These are phyloP conservation scores for Drosophila orosa DNA, from an alignment of 1,140 invertebrate species.

Conservation along the genomic window DNA sequence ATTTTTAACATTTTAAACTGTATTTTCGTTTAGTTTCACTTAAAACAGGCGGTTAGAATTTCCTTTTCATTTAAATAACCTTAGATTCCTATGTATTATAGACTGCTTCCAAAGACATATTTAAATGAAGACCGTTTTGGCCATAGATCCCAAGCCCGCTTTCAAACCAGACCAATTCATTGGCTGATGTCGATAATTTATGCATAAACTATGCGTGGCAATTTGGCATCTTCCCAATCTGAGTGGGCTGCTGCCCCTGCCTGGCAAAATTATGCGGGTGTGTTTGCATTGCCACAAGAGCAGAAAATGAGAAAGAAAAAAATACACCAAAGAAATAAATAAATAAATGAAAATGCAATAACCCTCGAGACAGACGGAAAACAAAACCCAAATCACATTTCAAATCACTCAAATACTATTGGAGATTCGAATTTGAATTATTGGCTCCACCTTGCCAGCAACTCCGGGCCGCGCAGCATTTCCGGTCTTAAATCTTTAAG, in stretches of 20 bases:
- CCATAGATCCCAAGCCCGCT: constrained; percentile 17
- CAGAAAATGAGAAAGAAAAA: constrained; percentile 2
- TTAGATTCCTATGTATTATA: background rate
- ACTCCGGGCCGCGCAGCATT: constrained; percentile 41
- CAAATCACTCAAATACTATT: constrained; percentile 78
- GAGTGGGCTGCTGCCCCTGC: constrained; percentile 50
- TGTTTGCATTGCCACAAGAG: constrained; percentile 40
- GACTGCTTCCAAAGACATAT: background rate
- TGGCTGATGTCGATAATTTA: constrained; percentile 55
- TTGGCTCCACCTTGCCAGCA: constrained; percentile 54
- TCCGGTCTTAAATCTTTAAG: constrained; percentile 80
- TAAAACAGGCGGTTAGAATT: too few relatives aligned
- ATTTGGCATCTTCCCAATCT: constrained; percentile 57
- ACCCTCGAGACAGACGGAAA: constrained; percentile 61
- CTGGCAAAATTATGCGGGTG: constrained; percentile 65
- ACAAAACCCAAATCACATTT: constrained; percentile 72
- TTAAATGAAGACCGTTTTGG: background rate
- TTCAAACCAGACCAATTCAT: constrained; percentile 31
- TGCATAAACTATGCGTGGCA: constrained; percentile 60
- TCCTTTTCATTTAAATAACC: background rate
- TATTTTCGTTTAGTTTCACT: too few relatives aligned
- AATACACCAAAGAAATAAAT: constrained; percentile 18
- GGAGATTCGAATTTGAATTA: constrained; percentile 79
- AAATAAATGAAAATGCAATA: constrained; percentile 62
- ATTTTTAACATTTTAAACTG: too few relatives aligned